Conservation (phyloP, 2,888 invertebrate species). For the Rhogogaster chlorosoma region DNA sequence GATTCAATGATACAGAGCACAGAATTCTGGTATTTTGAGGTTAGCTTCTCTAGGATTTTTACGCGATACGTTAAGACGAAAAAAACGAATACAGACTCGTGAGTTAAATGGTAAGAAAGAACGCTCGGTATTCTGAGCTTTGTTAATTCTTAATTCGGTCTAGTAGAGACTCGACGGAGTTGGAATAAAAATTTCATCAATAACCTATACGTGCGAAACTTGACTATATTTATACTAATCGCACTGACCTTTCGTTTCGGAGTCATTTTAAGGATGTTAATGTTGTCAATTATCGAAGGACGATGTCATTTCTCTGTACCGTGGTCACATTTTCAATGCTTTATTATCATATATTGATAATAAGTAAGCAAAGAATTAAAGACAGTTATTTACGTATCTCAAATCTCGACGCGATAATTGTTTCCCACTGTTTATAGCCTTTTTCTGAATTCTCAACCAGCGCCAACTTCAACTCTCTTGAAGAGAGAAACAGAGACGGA, state of each 20-base stretch:
- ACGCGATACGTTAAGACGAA: background rate
- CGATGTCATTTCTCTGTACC: background rate
- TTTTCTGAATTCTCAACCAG: background rate
- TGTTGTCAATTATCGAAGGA: background rate
- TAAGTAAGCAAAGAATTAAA: background rate
- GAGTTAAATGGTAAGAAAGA: background rate
- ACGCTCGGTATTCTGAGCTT: background rate
- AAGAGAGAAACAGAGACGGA: background rate
- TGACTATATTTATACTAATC: background rate
- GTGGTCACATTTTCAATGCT: background rate
- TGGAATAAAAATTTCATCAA: background rate
- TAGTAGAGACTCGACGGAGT: background rate
- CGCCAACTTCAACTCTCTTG: background rate
- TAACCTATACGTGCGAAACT: slow-evolving; percentile 9
- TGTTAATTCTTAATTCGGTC: background rate
- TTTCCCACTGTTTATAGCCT: background rate
- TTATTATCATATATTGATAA: background rate
- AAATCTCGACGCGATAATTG: background rate
- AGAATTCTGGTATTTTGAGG: background rate
- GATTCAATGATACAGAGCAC: background rate
- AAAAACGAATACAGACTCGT: background rate
- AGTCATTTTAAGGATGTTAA: slow-evolving; percentile 66
- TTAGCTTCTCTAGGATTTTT: background rate
- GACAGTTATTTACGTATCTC: background rate
- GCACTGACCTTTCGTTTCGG: slow-evolving; percentile 73